These are phyloP conservation scores for Climacteris rufus DNA, from an alignment of 2,113 vertebrate species.

Conservation along the genomic window DNA sequence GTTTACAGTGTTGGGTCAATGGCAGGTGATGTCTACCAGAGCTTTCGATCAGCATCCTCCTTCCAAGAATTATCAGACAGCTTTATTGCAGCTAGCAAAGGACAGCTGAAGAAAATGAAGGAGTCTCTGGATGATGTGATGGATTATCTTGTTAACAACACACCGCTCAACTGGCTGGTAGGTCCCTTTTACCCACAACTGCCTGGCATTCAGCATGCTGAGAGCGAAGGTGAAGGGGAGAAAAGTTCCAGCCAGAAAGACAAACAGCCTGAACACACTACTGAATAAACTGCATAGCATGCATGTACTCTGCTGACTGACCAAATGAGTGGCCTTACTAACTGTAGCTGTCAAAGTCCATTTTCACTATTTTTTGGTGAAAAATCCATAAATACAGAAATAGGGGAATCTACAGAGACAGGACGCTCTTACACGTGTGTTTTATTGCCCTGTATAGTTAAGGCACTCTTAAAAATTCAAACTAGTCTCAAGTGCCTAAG, in stretches of 20 bases:
- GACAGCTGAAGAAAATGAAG: conserved; percentile 79
- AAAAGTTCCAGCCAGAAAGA: conserved; percentile 32
- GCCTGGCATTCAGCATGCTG: conserved; percentile 50
- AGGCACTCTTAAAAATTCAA: neutral
- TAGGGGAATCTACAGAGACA: neutral
- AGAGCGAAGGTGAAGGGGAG: conserved; percentile 48
- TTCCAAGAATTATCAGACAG: conserved; percentile 79
- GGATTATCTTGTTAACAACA: conserved; percentile 90
- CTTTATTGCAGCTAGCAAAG: conserved; percentile 77
- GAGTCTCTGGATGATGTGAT: conserved; percentile 74
- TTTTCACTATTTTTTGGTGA: neutral
- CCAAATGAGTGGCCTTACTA: neutral
- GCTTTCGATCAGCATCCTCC: conserved; percentile 60
- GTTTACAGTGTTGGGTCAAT: conserved; percentile 67
- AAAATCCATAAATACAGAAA: neutral
- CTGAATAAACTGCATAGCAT: conserved; percentile 20
- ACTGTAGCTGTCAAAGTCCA: neutral
- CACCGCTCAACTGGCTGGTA: conserved; percentile 86
- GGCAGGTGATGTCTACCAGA: conserved; percentile 76
- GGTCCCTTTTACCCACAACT: conserved; percentile 79
- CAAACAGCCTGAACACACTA: conserved; percentile 41
- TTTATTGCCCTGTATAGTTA: neutral
- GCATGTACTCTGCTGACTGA: neutral
- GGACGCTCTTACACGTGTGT: neutral
- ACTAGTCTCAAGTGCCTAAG: neutral